Evolutionary conservation across 2,888 invertebrate genomes (phyloP).

Genomic region (Lysandra coridon): DNA sequence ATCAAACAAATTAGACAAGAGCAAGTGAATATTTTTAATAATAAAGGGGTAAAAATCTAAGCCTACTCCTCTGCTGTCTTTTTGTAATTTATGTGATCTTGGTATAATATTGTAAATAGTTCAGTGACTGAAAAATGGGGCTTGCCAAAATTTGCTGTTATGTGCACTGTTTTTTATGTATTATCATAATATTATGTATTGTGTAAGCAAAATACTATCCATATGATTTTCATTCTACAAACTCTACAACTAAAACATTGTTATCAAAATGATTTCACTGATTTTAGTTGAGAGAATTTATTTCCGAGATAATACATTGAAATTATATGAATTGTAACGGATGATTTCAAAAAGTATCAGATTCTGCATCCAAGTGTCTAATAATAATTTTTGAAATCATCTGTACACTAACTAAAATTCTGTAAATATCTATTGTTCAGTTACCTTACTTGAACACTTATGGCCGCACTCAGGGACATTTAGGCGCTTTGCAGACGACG

Average conservation of each 20-base stretch:
- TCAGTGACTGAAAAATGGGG: conserved; percentile 19
- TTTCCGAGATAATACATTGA: neutral
- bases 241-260: neutral
- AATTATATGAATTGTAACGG: no score
- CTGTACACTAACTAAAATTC: no score
- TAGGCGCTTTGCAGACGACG: no score
- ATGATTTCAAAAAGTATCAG: neutral
- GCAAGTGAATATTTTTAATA: neutral
- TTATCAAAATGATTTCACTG: neutral
- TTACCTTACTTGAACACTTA: no score
- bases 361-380: no score
- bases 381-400: neutral
- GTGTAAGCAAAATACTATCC: neutral
- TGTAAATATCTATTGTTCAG: no score
- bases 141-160: conserved; percentile 24
- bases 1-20: neutral
- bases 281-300: neutral
- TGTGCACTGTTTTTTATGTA: conserved; percentile 4
- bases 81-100: conserved; percentile 35
- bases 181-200: neutral
- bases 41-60: neutral
- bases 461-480: no score
- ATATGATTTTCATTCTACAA: neutral
- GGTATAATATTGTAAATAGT: conserved; percentile 31
- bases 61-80: conserved; percentile 12